Conservation (phyloP, 2,113 vertebrate species). For the Myanophis thanlyinensis region DNA sequence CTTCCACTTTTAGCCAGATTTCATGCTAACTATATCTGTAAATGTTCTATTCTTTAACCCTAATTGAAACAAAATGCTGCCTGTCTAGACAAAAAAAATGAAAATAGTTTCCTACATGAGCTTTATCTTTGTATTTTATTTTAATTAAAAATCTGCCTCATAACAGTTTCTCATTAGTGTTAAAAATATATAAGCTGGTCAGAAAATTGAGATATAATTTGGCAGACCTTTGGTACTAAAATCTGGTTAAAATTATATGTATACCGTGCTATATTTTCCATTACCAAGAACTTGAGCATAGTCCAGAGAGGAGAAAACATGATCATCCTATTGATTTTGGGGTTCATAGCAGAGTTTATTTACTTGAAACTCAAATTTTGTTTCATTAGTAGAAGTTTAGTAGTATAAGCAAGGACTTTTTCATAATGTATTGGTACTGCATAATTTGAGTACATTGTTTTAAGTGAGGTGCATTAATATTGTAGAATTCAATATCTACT, state of each 20-base stretch:
- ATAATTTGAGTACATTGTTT: not conserved
- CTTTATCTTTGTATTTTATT: not conserved
- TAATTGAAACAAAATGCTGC: not conserved
- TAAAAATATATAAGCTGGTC: not conserved
- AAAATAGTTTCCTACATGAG: not conserved
- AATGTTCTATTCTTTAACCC: not conserved
- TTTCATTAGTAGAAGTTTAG: not conserved
- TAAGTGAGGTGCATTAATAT: not conserved
- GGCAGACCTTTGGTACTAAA: not conserved
- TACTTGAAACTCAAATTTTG: not conserved
- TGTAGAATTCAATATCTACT: not conserved
- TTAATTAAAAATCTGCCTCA: not conserved
- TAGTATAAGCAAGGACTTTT: not conserved
- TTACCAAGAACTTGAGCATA: not conserved
- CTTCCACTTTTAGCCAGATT: not conserved
- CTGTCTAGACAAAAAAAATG: not conserved
- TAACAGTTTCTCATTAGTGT: not conserved
- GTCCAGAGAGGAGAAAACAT: not conserved
- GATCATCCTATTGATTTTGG: not conserved
- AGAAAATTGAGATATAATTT: not conserved
- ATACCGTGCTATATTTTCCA: not conserved
- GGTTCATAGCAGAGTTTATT: not conserved
- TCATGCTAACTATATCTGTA: not conserved
- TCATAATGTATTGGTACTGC: not conserved
- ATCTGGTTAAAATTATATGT: not conserved